A percentile compares a stretch with the other conserved stretches of the same genome.
phyloP scores from a whole-genome alignment of 2,797 vertebrate genomes.

The Hephaestus fuliginosus region DNA sequence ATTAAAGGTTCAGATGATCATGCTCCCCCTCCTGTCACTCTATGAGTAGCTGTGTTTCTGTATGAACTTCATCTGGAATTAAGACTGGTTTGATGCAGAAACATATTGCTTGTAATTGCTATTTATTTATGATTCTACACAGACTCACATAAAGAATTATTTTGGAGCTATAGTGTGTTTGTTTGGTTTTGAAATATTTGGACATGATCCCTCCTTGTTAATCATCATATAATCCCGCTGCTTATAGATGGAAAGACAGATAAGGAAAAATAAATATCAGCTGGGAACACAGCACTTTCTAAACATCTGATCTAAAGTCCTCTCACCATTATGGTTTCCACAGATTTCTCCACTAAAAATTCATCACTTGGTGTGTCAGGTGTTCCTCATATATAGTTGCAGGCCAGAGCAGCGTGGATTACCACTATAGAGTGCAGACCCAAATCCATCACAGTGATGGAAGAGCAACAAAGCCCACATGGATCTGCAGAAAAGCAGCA shows the following conservation, averaged over 20 bases:
- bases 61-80: neutral
- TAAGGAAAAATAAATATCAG: conserved; percentile 37
- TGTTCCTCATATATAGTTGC: neutral
- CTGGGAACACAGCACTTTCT: conserved; percentile 1
- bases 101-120: neutral
- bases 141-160: conserved; percentile 21
- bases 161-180: conserved; percentile 23
- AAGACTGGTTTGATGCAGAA: conserved; percentile 11
- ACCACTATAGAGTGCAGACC: neutral
- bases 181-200: conserved; percentile 45
- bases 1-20: neutral
- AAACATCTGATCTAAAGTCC: neutral
- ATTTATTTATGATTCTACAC: conserved; percentile 32
- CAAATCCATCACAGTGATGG: conserved; percentile 9
- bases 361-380: neutral
- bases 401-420: neutral
- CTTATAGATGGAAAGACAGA: conserved; percentile 17
- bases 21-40: neutral
- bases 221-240: conserved; percentile 16
- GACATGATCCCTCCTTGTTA: conserved; percentile 27
- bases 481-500: conserved; percentile 41
- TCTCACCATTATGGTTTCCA: neutral
- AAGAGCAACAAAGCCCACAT: conserved; percentile 18
- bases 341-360: conserved; percentile 3
- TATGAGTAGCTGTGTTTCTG: neutral